Evolutionary conservation across 2,797 vertebrate species (phyloP).

Genomic region (Crenichthys baileyi): DNA sequence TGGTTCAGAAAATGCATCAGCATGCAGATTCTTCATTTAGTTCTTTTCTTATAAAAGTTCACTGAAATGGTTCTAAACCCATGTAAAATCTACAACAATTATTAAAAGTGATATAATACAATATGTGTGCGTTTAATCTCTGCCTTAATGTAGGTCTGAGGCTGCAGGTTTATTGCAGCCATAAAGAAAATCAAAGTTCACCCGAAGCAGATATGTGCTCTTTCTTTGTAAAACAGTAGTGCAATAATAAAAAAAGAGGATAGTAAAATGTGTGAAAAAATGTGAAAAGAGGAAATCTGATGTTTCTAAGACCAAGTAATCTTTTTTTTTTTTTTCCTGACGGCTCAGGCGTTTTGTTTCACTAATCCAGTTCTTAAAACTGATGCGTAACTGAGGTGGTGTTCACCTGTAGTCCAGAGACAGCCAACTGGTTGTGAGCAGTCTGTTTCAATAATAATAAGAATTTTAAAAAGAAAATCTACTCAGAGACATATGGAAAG

Average conservation of each 20-base stretch:
- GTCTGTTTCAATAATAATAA: background rate
- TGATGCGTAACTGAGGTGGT: background rate
- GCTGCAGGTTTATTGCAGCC: background rate
- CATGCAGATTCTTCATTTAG: background rate
- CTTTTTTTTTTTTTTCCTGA: no score
- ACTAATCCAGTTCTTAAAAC: background rate
- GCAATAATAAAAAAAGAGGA: slow-evolving; percentile 28
- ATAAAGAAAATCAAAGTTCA: slow-evolving; percentile 8
- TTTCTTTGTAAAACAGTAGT: slow-evolving; percentile 38
- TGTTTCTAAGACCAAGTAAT: background rate
- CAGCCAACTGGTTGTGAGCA: background rate
- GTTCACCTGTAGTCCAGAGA: background rate
- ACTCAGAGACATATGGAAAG: slow-evolving; percentile 41
- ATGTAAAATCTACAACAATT: background rate
- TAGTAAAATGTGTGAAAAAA: slow-evolving; percentile 24
- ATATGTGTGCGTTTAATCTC: background rate
- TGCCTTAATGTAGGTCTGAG: background rate
- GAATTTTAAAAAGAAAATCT: background rate
- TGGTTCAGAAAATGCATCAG: background rate
- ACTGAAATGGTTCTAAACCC: background rate
- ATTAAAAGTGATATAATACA: background rate
- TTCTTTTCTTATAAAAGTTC: background rate
- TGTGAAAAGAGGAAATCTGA: slow-evolving; percentile 17
- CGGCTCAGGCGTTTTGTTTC: slow-evolving; percentile 3
- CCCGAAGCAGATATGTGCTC: slow-evolving; percentile 36